Base-by-base conservation (phyloP, 2,888 invertebrate genomes). In the Eristalis tenax region DNA sequence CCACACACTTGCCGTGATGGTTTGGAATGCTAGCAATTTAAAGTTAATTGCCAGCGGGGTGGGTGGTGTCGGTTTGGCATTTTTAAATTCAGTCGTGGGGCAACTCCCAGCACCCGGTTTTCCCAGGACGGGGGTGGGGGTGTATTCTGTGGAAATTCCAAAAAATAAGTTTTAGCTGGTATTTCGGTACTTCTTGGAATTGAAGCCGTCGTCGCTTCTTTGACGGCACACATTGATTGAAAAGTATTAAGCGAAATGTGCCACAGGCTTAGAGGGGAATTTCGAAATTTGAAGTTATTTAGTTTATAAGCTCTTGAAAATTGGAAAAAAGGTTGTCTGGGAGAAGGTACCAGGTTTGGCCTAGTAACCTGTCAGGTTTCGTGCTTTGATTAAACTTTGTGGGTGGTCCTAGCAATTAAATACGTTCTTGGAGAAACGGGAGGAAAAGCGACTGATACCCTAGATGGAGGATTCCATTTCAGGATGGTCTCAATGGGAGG, bases 21-120 rank as follows among this genome's bases (percentile, higher is more conserved):
- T 50, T n/a, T 15, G n/a, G 35, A 8, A 8, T 22, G 35, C 26
- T 8, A 4, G 57, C 22, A 38, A 59, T 59, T 59, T 59, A 26
- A 38, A n/a, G 70, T 56, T 59, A 70, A 70, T 70, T 59, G 38
- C 59, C 59, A 35, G 38, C 35, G 8, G 23, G 59, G 22, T 23
- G 57, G 57, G 22, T 59, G 26, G 43, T 68, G 28, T 56, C 35
- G 35, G 32, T 56, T 32, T 28, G 69, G 32, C 57, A 11, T 56
- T 69, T 57, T 22, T 13, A 69, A 69, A 15, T 56, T 56, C 18
- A 50, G 6, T 50, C 50, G 1, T 1, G 4, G 6, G 50, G 50
- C 5, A 2, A 2, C 15, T 22, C 32, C 10, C 26, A 32, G 28
- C 28, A 28, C 28, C 28, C n/a, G n/a, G n/a, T n/a, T n/a, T n/a